These are phyloP conservation scores for Drosophila siamana DNA, from an alignment of 2,888 invertebrate species.

Conservation along the genomic window DNA sequence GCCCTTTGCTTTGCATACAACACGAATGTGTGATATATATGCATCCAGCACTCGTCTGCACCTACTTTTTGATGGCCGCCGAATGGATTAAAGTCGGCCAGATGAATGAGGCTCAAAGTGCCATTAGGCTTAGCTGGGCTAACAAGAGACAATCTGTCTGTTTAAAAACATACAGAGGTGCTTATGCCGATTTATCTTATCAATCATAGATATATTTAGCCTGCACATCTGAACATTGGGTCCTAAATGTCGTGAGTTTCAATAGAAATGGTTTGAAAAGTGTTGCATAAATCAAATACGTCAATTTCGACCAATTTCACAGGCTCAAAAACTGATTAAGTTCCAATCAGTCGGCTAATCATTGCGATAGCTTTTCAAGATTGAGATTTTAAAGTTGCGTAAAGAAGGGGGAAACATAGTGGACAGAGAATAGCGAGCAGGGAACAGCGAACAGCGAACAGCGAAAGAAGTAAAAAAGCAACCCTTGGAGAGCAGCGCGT, in stretches of 20 bases:
- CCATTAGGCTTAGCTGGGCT: background rate
- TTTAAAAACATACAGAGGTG: background rate
- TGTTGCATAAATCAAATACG: no score
- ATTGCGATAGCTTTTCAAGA: no score
- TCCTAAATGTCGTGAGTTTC: no score
- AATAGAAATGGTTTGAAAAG: no score
- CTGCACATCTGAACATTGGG: no score
- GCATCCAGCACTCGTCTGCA: no score
- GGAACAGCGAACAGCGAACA: background rate
- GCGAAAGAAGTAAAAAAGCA: constrained; percentile 25
- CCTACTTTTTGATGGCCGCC: background rate
- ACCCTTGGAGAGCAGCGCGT: constrained; percentile 37
- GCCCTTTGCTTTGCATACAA: constrained; percentile 11
- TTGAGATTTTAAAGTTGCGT: constrained; percentile 7
- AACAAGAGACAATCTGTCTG: background rate
- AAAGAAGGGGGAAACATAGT: background rate
- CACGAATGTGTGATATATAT: background rate
- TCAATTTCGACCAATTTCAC: no score
- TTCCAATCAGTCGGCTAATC: background rate
- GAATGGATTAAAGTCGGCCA: background rate
- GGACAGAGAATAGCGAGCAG: background rate
- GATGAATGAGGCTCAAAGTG: background rate
- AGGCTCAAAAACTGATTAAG: background rate
- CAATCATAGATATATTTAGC: no score
- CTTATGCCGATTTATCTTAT: no score